Base-by-base conservation (phyloP, 1,140 invertebrate genomes). In the Bacillus rossius region DNA sequence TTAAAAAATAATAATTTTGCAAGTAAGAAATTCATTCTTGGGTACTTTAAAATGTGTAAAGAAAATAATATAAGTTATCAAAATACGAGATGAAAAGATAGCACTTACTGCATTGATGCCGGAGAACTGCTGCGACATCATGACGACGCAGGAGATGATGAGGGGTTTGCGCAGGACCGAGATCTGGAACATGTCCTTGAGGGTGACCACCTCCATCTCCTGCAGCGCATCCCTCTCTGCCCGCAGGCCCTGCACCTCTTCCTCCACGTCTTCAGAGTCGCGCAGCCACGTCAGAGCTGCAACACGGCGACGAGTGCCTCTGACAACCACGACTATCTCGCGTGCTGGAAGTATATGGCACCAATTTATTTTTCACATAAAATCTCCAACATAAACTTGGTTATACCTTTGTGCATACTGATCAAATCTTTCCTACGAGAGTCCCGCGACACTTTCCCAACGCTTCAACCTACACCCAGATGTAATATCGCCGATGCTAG, bases 31-130 rank as follows among this genome's bases (percentile, higher is more conserved):
- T n/a, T n/a, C n/a, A n/a, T n/a, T n/a, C n/a, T n/a, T n/a, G n/a
- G n/a, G n/a, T n/a, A n/a, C n/a, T n/a, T n/a, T n/a, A n/a, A n/a
- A n/a, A n/a, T n/a, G n/a, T n/a, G n/a, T n/a, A n/a, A n/a, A n/a
- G n/a, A n/a, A n/a, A n/a, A n/a, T n/a, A n/a, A n/a, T n/a, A n/a
- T n/a, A n/a, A n/a, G n/a, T n/a, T n/a, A n/a, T n/a, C n/a, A n/a
- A n/a, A n/a, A n/a, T n/a, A n/a, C n/a, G n/a, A n/a, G n/a, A n/a
- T 37, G 22, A 19, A 55, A 4, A 43, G 22, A 55, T 17, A 16
- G 29, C 29, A 64, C 71, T 68, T 61, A 77, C 75, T 47, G 74
- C 73, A 61, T 76, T 77, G 47, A 77, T 73, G 16, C 75, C 75
- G 23, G 72, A 70, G 42, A 75, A 64, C 60, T 77, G 75, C 62